Percentiles rank a stretch among this genome's conserved stretches.
phyloP scores from a whole-genome alignment of 2,113 vertebrate genomes.

The Tenebrosternarchus preto region DNA sequence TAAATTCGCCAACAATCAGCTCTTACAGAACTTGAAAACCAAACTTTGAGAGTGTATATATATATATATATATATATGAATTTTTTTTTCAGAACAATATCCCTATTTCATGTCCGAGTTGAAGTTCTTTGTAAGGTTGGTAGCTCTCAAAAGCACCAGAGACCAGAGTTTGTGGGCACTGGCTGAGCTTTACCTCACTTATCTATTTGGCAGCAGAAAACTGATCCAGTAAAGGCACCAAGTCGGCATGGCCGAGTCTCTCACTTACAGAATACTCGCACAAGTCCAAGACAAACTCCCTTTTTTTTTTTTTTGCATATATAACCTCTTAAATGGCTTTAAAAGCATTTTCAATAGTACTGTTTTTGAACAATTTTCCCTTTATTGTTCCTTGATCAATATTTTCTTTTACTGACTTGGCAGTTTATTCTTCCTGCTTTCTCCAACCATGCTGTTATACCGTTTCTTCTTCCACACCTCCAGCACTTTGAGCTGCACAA shows the following conservation, averaged over 20 bases:
- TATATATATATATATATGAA: not conserved
- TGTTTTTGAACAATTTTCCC: not conserved
- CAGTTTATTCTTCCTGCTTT: not conserved
- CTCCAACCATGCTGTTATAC: not conserved
- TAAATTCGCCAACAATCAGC: not conserved
- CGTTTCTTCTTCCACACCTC: not conserved
- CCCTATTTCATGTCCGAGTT: not conserved
- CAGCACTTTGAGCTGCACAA: not conserved
- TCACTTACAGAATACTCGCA: not conserved
- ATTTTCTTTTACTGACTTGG: not conserved
- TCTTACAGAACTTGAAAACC: not conserved
- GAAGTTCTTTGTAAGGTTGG: not conserved
- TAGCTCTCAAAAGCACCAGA: constrained; percentile 3
- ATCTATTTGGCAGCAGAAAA: constrained; percentile 11
- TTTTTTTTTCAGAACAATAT: not conserved
- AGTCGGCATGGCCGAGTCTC: constrained; percentile 8
- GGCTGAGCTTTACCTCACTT: not conserved
- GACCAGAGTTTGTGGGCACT: not conserved
- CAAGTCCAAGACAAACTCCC: constrained; percentile 2
- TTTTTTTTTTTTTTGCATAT: not conserved
- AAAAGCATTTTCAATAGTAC: not conserved
- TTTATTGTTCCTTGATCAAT: not conserved
- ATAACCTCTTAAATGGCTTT: not conserved
- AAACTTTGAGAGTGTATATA: too few species aligned
- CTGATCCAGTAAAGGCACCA: constrained; percentile 34